These are phyloP conservation scores for Aspidiotus rigidus DNA, from an alignment of 2,888 invertebrate species.

Conservation along the genomic window DNA sequence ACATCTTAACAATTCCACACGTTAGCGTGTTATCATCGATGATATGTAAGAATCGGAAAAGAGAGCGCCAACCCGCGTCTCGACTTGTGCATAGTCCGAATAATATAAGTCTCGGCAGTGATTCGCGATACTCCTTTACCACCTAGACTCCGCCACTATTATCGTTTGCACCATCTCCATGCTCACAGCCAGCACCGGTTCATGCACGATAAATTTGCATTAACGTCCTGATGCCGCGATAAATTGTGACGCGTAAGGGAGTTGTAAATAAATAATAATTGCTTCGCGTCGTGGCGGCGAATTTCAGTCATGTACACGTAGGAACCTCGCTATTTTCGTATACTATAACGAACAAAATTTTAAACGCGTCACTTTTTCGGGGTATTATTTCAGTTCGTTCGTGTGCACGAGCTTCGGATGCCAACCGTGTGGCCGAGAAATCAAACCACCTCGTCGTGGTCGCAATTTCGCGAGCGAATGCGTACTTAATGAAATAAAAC, in stretches of 20 bases:
- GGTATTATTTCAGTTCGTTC: no score
- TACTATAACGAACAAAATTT: no score
- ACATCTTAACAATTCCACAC: neutral
- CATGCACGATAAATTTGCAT: constrained; percentile 1
- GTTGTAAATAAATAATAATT: constrained; percentile 4
- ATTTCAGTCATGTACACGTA: neutral
- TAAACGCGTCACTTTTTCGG: no score
- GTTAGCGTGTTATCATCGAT: neutral
- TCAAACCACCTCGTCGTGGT: no score
- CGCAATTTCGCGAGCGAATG: no score
- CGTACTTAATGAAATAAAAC: no score
- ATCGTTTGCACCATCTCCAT: neutral
- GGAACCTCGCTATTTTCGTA: no score
- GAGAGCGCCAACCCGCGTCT: neutral
- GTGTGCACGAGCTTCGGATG: no score
- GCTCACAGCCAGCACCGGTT: neutral
- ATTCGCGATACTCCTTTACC: no score
- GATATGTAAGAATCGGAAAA: neutral
- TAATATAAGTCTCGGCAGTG: neutral
- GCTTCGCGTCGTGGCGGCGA: neutral
- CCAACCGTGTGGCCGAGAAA: no score
- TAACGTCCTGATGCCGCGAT: constrained; percentile 1
- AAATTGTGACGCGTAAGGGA: constrained; percentile 2
- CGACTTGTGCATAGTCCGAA: neutral
- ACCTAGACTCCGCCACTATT: neutral